A percentile compares a stretch with the other conserved stretches of the same genome.
Conservation (phyloP, 2,113 vertebrate species). For the Hydrochoerus hydrochaeris region DNA sequence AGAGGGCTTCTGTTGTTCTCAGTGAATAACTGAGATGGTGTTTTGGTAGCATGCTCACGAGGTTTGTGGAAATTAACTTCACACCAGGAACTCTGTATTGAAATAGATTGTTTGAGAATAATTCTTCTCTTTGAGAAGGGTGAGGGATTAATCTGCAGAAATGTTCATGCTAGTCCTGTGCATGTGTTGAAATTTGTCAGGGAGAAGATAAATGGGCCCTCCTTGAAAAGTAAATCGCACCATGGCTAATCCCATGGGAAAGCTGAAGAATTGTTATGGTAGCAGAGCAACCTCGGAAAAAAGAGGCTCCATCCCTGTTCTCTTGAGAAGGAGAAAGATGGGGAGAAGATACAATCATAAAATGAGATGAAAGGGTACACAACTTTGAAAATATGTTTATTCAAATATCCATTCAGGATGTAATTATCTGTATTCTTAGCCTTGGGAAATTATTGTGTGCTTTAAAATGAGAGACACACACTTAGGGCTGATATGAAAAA, state of each 20-base stretch:
- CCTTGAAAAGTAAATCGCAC: slow-evolving; percentile 88
- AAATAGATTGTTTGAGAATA: slow-evolving; percentile 85
- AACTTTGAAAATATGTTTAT: slow-evolving; percentile 33
- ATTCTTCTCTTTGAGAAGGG: slow-evolving; percentile 84
- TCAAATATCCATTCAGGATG: not conserved
- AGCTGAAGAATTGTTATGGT: slow-evolving; percentile 85
- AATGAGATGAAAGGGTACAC: not conserved
- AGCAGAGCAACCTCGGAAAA: slow-evolving; percentile 82
- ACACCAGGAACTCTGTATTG: slow-evolving; percentile 76
- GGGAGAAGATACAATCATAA: slow-evolving; percentile 53
- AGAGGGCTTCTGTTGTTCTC: slow-evolving; percentile 67
- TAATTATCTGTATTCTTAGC: not conserved
- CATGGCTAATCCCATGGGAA: slow-evolving; percentile 84
- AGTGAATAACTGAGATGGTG: slow-evolving; percentile 69
- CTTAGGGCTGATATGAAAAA: not conserved
- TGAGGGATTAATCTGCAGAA: slow-evolving; percentile 88
- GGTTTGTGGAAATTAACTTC: slow-evolving; percentile 83
- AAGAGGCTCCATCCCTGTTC: slow-evolving; percentile 81
- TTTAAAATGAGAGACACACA: slow-evolving; percentile 25
- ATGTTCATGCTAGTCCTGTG: slow-evolving; percentile 83
- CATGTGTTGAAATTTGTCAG: slow-evolving; percentile 89
- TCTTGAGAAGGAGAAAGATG: slow-evolving; percentile 84
- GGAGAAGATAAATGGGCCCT: slow-evolving; percentile 88
- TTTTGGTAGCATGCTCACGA: slow-evolving; percentile 65
- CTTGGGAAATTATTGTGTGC: not conserved